Conservation (phyloP, 2,113 vertebrate species). For the Embiotoca jacksoni region DNA sequence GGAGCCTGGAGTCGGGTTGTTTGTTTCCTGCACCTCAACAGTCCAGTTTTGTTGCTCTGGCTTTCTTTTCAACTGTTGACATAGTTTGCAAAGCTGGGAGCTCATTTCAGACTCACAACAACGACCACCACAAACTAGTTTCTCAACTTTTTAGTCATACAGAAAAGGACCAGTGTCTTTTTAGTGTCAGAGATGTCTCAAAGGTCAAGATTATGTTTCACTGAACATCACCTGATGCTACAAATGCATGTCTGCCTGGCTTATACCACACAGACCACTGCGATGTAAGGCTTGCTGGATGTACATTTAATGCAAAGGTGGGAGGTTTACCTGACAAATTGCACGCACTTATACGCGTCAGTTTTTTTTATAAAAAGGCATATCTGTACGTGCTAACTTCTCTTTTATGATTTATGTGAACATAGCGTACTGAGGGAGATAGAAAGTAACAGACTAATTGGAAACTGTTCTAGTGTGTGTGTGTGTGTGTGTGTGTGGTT, state of each 20-base stretch:
- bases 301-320: slow-evolving; percentile 8
- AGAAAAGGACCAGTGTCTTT: no score
- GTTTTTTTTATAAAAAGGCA: slow-evolving; percentile 22
- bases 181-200: background rate
- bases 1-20: no score
- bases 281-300: background rate
- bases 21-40: no score
- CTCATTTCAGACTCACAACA: no score
- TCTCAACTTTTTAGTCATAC: no score
- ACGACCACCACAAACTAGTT: no score
- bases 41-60: no score
- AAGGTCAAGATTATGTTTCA: slow-evolving; percentile 7
- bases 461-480: slow-evolving; percentile 31
- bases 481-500: slow-evolving; percentile 37
- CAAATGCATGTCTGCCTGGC: background rate
- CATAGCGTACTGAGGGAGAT: slow-evolving; percentile 13
- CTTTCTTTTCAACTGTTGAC: no score
- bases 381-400: slow-evolving; percentile 23
- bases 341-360: background rate
- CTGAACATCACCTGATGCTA: background rate
- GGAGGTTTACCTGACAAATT: slow-evolving; percentile 20
- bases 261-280: slow-evolving; percentile 1
- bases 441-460: slow-evolving; percentile 40
- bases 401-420: slow-evolving; percentile 26
- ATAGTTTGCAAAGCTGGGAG: no score